phyloP scores from a whole-genome alignment of 2,113 vertebrate species.

The Gymnarchus niloticus region DNA sequence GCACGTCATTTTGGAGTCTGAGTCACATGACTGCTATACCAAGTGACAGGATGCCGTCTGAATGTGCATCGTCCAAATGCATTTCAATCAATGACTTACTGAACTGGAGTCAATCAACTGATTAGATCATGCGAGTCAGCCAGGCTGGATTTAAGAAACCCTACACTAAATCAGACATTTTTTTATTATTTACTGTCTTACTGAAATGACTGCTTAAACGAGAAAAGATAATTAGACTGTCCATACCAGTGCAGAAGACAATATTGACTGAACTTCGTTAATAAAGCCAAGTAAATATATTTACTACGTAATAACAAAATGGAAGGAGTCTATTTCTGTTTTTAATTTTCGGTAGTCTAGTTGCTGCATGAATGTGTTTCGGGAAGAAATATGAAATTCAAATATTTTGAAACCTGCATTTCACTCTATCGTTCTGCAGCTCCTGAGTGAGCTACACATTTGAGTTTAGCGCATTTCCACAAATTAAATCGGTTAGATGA shows the following conservation, averaged over 20 bases:
- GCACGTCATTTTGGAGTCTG: not conserved
- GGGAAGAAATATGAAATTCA: not conserved
- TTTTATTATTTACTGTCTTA: not conserved
- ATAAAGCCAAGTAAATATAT: not conserved
- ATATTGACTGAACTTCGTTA: not conserved
- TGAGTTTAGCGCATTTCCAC: not conserved
- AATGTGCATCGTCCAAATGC: not conserved
- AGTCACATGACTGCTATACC: not conserved
- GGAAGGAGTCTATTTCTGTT: not conserved
- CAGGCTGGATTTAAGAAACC: not conserved
- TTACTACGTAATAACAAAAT: not conserved
- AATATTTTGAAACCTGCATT: not conserved
- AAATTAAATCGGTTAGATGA: not conserved
- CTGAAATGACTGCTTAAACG: not conserved
- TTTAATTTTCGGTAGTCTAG: not conserved
- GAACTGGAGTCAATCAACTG: constrained; percentile 10
- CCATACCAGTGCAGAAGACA: not conserved
- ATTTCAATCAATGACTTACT: not conserved
- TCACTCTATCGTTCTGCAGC: not conserved
- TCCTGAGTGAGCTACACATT: not conserved
- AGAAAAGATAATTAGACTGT: not conserved
- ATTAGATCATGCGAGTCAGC: not conserved
- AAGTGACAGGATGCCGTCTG: not conserved
- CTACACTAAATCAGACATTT: not conserved
- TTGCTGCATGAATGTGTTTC: not conserved